Evolutionary conservation across 2,797 vertebrate species (phyloP).

Genomic region (Sciurus carolinensis): DNA sequence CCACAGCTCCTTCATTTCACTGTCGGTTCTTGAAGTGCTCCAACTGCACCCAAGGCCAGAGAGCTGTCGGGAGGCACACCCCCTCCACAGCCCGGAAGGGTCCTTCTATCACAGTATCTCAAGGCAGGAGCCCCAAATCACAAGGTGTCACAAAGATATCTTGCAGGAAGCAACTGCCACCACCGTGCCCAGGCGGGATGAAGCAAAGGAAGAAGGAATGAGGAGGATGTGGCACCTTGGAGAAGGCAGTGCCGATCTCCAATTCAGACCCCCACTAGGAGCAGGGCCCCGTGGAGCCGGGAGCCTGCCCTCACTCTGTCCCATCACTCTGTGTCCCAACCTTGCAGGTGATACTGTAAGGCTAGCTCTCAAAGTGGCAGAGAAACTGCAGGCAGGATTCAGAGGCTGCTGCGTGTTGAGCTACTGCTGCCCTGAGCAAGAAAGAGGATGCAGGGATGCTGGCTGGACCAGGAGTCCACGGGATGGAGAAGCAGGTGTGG

Average conservation of each 20-base stretch:
- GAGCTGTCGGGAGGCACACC: neutral
- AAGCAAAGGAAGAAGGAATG: too few species aligned
- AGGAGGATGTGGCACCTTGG: accelerated
- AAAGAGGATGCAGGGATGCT: accelerated
- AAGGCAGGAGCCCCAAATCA: neutral
- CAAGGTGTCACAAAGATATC: neutral
- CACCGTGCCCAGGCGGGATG: neutral
- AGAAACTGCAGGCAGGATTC: neutral
- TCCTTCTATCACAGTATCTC: neutral
- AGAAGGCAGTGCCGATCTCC: neutral
- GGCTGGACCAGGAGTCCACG: accelerated
- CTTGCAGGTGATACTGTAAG: too few species aligned
- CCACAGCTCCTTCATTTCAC: neutral
- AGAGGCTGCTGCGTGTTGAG: neutral
- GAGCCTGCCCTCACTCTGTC: neutral
- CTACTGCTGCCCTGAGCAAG: too few species aligned
- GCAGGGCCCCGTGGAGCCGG: too few species aligned
- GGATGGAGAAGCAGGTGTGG: accelerated
- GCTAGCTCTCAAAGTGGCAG: neutral
- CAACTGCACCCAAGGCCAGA: accelerated
- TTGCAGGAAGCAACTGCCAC: neutral
- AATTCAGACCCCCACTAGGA: too few species aligned
- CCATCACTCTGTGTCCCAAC: too few species aligned
- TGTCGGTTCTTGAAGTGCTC: neutral
- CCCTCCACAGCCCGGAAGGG: neutral